Evolutionary conservation across 2,888 invertebrate genomes (phyloP), one percentile per base, ranked within the genome.

Genomic region (Pollenia amentaria): DNA sequence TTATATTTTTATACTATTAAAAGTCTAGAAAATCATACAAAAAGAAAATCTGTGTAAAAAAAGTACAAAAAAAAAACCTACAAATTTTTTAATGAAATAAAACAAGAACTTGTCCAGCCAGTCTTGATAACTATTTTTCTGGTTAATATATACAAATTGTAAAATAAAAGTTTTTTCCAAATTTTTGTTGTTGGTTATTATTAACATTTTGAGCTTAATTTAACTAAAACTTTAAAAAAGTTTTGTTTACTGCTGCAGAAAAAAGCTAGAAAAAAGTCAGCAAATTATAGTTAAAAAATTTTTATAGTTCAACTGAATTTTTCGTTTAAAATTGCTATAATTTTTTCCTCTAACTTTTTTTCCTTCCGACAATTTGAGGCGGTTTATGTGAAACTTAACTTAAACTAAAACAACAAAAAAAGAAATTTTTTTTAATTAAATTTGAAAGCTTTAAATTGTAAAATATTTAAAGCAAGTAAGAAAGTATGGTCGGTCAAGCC

Each of bases 41-140:
- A 42, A 70, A 69, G n/a, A 51, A 65, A 60, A 75, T 21, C 2
- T 12, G 3, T 18, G 16, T 38, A 55, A 42, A 65, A 44, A 81
- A 85, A 51, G 53, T 73, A 80, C 46, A 73, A 9, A 72, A 11
- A n/a, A 57, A 69, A 79, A 75, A 72, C 48, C 48, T n/a, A 65
- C 48, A 77, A 85, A 60, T 65, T 21, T 46, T n/a, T 48, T 18
- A 78, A 60, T 1, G 46, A 55, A 16, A 53, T 76, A 60, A 65
- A 64, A 53, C 53, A 53, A 76, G 65, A 86, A 86, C 79, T 83
- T 83, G 79, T 60, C 62, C 65, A 53, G 46, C 79, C 65, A 72
- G 83, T 86, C 51, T 76, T 76, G 42, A 21, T 65, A n/a, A 38
- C 55, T 57, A 48, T 73, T 81, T 48, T 73, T 48, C 40, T 73